These are phyloP conservation scores for Drosophila gaucha DNA, from an alignment of 2,888 invertebrate genomes.

Conservation along the genomic window DNA sequence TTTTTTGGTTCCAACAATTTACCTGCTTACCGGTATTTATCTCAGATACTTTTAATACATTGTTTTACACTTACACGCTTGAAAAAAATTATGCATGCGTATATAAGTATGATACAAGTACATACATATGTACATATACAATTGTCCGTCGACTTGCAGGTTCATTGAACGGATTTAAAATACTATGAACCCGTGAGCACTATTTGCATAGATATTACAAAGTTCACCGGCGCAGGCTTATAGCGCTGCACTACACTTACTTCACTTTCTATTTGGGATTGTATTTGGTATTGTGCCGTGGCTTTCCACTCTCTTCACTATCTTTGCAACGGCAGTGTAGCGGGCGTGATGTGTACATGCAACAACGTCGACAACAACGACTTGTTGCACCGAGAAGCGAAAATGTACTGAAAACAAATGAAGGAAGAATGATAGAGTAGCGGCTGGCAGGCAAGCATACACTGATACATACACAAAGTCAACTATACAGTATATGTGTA, in stretches of 20 bases:
- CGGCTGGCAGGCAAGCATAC: conserved; percentile 19
- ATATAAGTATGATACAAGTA: background rate
- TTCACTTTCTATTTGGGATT: conserved; percentile 65
- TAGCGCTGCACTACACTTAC: conserved; percentile 47
- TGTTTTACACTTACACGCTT: background rate
- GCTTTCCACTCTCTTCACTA: conserved; percentile 25
- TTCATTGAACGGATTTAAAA: conserved; percentile 66
- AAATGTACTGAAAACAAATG: conserved; percentile 65
- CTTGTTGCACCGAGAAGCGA: conserved; percentile 74
- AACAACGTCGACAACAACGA: conserved; percentile 48
- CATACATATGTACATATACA: conserved; percentile 12
- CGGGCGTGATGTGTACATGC: conserved; percentile 25
- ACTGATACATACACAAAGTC: background rate
- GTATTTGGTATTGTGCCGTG: conserved; percentile 23
- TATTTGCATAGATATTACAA: conserved; percentile 21
- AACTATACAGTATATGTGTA: conserved; percentile 3
- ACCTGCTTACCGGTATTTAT: background rate
- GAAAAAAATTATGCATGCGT: background rate
- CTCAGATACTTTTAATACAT: background rate
- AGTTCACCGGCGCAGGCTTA: conserved; percentile 18
- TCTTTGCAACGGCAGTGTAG: conserved; percentile 23
- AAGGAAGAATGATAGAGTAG: conserved; percentile 67
- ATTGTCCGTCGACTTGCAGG: conserved; percentile 25
- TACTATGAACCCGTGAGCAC: conserved; percentile 15
- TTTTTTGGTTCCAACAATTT: background rate